Conservation (phyloP, 1,140 invertebrate genomes). For the Mylabris phalerata region DNA sequence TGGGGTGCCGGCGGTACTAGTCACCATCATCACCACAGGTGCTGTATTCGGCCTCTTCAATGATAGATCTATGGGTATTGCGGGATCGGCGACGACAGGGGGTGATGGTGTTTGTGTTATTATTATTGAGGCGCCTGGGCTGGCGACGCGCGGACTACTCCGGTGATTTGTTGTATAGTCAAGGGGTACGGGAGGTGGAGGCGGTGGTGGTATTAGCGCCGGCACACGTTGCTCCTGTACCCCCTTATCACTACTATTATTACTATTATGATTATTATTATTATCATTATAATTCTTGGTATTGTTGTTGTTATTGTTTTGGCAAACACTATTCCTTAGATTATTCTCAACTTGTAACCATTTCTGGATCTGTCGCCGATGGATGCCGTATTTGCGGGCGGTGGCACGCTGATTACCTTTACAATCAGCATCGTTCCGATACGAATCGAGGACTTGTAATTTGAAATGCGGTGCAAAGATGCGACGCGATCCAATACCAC, state of each 20-base stretch:
- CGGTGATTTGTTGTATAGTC: constrained; percentile 29
- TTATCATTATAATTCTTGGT: not conserved
- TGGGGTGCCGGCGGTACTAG: constrained; percentile 36
- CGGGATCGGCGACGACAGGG: constrained; percentile 25
- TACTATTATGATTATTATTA: not conserved
- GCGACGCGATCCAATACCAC: constrained; percentile 62
- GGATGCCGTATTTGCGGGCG: constrained; percentile 79
- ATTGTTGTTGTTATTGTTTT: constrained; percentile 25
- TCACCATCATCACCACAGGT: constrained; percentile 17
- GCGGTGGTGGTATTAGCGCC: constrained; percentile 23
- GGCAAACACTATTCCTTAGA: constrained; percentile 58
- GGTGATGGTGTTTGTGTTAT: constrained; percentile 5
- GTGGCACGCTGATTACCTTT: constrained; percentile 79
- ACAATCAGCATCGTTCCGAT: constrained; percentile 72
- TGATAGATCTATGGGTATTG: constrained; percentile 39
- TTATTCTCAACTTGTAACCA: constrained; percentile 77
- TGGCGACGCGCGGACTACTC: constrained; percentile 23
- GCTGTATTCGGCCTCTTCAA: constrained; percentile 39
- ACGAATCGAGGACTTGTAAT: constrained; percentile 77
- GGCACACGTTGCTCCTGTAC: constrained; percentile 1
- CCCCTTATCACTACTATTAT: not conserved
- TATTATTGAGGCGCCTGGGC: not conserved
- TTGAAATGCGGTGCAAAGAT: constrained; percentile 82
- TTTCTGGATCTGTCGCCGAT: constrained; percentile 79
- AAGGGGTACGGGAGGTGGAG: constrained; percentile 29